phyloP scores from a whole-genome alignment of 2,888 invertebrate genomes.

The Caenorhabditis doughertyi region DNA sequence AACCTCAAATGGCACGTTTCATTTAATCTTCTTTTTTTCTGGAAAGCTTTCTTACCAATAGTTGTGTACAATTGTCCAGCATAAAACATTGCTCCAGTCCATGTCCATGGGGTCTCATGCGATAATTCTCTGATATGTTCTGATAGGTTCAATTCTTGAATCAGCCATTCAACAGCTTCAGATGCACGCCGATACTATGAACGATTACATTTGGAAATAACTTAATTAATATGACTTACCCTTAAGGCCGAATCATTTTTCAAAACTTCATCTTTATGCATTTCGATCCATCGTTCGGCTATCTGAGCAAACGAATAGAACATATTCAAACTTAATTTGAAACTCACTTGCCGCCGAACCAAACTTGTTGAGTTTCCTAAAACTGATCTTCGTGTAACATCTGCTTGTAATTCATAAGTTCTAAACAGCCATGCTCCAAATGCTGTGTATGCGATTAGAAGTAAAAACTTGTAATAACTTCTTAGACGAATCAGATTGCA shows the following conservation, averaged over 20 bases:
- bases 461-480: slow-evolving; percentile 67
- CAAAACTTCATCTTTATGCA: slow-evolving; percentile 54
- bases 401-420: slow-evolving; percentile 66
- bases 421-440: slow-evolving; percentile 79
- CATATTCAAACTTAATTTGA: background rate
- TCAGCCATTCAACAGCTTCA: slow-evolving; percentile 80
- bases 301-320: slow-evolving; percentile 13
- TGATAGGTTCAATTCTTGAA: slow-evolving; percentile 80
- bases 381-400: slow-evolving; percentile 58
- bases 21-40: no score
- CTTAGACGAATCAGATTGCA: slow-evolving; percentile 52
- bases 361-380: slow-evolving; percentile 37
- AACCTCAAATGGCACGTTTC: no score
- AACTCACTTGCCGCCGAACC: slow-evolving; percentile 68
- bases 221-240: background rate
- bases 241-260: slow-evolving; percentile 45
- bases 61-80: slow-evolving; percentile 82
- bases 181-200: slow-evolving; percentile 74
- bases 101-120: slow-evolving; percentile 78
- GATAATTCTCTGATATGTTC: slow-evolving; percentile 76
- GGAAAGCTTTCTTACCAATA: slow-evolving; percentile 71
- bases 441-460: slow-evolving; percentile 75
- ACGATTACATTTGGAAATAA: background rate
- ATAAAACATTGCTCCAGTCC: slow-evolving; percentile 80
- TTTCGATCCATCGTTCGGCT: slow-evolving; percentile 55